These are phyloP conservation scores for Pseudopleuronectes americanus DNA, from an alignment of 2,797 vertebrate species.

Conservation along the genomic window DNA sequence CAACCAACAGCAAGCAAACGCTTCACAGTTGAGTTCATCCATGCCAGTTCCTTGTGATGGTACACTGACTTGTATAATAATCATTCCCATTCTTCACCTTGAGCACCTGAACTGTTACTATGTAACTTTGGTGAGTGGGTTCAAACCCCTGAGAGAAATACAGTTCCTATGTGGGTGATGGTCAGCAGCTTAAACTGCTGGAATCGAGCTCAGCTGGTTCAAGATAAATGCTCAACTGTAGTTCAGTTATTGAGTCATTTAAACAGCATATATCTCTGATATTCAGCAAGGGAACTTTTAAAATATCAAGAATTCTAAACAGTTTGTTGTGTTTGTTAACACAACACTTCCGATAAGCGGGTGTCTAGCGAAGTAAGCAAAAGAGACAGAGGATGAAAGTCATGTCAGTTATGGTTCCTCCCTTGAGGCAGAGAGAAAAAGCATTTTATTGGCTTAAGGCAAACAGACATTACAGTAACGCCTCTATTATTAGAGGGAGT, in stretches of 20 bases:
- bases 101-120: not conserved
- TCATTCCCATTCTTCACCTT: not conserved
- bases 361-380: not conserved
- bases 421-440: not conserved
- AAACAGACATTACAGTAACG: constrained; percentile 7
- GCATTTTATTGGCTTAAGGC: constrained; percentile 1
- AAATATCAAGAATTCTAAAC: no score
- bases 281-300: no score
- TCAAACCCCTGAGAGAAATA: no score
- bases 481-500: constrained; percentile 33
- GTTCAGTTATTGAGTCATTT: no score
- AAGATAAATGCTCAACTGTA: not conserved
- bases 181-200: no score
- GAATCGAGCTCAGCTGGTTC: not conserved
- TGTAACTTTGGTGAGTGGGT: no score
- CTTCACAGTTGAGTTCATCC: no score
- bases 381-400: not conserved
- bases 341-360: not conserved
- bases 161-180: no score
- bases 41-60: no score
- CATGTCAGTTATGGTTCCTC: not conserved
- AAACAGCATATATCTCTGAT: no score
- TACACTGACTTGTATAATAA: no score
- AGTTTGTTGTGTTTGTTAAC: not conserved
- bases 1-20: no score